Evolutionary conservation across 1,140 invertebrate species (phyloP), one percentile per base, ranked within the genome.

Genomic region (Nixonia krombeini): DNA sequence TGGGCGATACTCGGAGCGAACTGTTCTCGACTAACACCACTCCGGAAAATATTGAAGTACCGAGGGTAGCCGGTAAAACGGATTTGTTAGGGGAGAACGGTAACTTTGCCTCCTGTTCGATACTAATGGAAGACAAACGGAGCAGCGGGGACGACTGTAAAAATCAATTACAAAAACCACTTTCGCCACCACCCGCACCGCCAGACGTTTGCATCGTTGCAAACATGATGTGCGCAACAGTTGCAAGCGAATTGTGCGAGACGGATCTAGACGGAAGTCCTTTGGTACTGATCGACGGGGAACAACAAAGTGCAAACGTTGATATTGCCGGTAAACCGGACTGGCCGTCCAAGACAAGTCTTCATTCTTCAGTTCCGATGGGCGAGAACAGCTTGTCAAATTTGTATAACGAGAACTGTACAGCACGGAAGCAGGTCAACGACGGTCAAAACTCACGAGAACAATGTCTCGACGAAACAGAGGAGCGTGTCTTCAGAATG

Each of bases 201-300:
- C 61, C 58, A 5, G 15, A 61, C 15, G 51, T 64, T 46, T 68
- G 51, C 13, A 66, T 56, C 1, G 49, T 71, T 5, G 47, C 69
- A 0, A 59, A 53, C 62, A 52, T 70, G 0, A 40, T 70, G 0
- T 53, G 53, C 12, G 40, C 51, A 0, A 50, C 66, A 0, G 55
- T 63, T n/a, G 17, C 71, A 6, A 57, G 74, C 15, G 72, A 79
- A 50, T 40, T 75, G n/a, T 38, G 51, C 6, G 74, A 82, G 15
- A 78, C 51, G 0, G 74, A 81, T 49, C 40, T 73, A 4, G 65
- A 78, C 41, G 70, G 71, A 4, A 74, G 74, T 66, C 75, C 74
- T 4, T 13, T 73, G 9, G 70, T 75, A 0, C 6, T 52, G 0
- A 71, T 61, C n/a, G 71, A 74, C 0, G 42, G 68, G 5, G 73